phyloP scores from a whole-genome alignment of 1,140 invertebrate species.

The Periplaneta americana region DNA sequence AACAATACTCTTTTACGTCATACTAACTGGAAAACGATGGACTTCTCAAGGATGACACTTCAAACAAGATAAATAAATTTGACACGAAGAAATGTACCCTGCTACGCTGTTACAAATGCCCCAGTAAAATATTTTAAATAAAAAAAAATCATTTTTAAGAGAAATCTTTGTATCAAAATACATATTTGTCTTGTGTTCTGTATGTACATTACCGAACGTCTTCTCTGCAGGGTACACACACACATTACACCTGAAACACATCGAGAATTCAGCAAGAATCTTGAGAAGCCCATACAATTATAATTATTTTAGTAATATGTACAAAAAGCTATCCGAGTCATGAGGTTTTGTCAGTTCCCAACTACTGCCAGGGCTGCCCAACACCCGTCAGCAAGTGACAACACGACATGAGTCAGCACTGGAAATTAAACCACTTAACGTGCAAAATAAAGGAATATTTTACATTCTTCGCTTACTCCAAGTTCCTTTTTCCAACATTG shows the following conservation, averaged over 20 bases:
- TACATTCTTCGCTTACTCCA: conserved; percentile 9
- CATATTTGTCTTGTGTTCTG: not conserved
- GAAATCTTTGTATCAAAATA: not conserved
- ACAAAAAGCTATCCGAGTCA: conserved; percentile 21
- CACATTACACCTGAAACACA: conserved; percentile 3
- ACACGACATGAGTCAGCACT: conserved; percentile 19
- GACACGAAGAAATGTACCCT: not conserved
- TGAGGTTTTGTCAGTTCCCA: not conserved
- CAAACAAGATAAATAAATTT: not conserved
- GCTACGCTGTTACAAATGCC: not conserved
- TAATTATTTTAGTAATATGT: conserved; percentile 18
- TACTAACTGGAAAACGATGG: conserved; percentile 10
- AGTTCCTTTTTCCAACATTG: not conserved
- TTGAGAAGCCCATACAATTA: conserved; percentile 20
- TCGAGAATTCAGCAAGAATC: not conserved
- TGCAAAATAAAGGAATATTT: conserved; percentile 19
- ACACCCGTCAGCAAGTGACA: not conserved
- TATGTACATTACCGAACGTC: not conserved
- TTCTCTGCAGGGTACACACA: not conserved
- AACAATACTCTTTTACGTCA: conserved; percentile 18
- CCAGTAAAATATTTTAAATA: not conserved
- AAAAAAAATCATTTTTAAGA: not conserved
- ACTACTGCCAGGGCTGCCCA: not conserved
- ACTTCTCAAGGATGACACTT: conserved; percentile 18
- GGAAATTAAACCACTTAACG: conserved; percentile 18